Evolutionary conservation across 2,113 vertebrate species (phyloP).

Genomic region (Cairina moschata): DNA sequence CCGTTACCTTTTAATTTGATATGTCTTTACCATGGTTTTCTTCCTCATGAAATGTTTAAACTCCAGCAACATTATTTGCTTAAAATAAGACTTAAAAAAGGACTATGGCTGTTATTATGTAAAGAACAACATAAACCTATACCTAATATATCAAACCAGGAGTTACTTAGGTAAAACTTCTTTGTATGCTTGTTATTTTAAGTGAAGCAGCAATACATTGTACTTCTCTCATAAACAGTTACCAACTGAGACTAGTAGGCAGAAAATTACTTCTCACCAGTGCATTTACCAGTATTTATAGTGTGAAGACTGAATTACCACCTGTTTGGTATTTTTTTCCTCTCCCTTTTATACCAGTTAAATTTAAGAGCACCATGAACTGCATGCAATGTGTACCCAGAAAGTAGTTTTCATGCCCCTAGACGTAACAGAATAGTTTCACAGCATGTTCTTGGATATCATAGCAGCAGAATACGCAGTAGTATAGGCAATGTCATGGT

Average conservation of each 20-base stretch:
- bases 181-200: not conserved
- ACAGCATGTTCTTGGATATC: not conserved
- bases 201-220: not conserved
- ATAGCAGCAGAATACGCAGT: not conserved
- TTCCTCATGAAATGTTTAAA: not conserved
- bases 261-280: not conserved
- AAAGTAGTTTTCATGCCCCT: not conserved
- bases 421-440: not conserved
- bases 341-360: not conserved
- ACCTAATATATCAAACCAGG: not conserved
- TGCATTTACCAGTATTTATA: not conserved
- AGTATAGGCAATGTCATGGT: not conserved
- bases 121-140: not conserved
- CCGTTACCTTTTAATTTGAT: not conserved
- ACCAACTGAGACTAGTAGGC: not conserved
- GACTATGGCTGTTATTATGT: not conserved
- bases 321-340: too few relatives aligned
- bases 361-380: not conserved
- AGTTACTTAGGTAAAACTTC: not conserved
- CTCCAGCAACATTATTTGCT: not conserved
- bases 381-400: not conserved
- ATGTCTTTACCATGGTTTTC: not conserved
- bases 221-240: not conserved
- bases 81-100: not conserved
- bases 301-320: not conserved